phyloP scores from a whole-genome alignment of 1,140 invertebrate genomes.

The Aricia agestis region DNA sequence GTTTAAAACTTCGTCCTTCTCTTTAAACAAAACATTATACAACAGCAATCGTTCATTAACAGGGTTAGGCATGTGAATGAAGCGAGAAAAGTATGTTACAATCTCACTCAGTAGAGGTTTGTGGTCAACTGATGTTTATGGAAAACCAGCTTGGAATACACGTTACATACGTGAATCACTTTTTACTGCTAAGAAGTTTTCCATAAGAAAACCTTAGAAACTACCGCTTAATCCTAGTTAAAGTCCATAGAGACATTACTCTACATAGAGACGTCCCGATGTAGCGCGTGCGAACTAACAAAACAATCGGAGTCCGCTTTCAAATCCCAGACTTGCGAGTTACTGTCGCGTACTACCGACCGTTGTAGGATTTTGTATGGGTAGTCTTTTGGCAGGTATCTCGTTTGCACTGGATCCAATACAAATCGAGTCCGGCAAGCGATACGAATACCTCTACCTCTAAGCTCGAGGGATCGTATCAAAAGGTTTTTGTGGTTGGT shows the following conservation, averaged over 20 bases:
- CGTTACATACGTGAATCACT: neutral
- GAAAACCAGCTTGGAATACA: neutral
- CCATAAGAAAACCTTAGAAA: neutral
- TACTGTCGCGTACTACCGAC: neutral
- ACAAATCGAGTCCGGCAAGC: too few relatives aligned
- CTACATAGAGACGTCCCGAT: constrained; percentile 28
- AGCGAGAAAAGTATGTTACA: neutral
- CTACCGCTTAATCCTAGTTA: neutral
- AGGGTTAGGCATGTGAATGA: neutral
- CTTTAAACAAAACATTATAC: too few relatives aligned
- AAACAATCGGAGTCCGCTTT: constrained; percentile 29
- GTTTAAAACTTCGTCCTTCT: too few relatives aligned
- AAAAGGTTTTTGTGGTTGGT: too few relatives aligned
- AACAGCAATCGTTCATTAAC: neutral
- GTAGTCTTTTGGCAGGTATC: neutral
- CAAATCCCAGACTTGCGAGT: constrained; percentile 22
- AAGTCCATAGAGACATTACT: constrained; percentile 13
- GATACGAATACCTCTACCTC: too few relatives aligned
- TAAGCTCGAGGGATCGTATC: too few relatives aligned
- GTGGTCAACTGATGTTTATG: neutral
- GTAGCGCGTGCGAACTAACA: constrained; percentile 35
- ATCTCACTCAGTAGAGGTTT: neutral
- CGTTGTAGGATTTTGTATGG: neutral
- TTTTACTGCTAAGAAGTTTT: neutral
- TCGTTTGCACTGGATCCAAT: too few relatives aligned